These are phyloP conservation scores for Rhaphigaster nebulosa DNA, from an alignment of 2,888 invertebrate genomes.

Conservation along the genomic window DNA sequence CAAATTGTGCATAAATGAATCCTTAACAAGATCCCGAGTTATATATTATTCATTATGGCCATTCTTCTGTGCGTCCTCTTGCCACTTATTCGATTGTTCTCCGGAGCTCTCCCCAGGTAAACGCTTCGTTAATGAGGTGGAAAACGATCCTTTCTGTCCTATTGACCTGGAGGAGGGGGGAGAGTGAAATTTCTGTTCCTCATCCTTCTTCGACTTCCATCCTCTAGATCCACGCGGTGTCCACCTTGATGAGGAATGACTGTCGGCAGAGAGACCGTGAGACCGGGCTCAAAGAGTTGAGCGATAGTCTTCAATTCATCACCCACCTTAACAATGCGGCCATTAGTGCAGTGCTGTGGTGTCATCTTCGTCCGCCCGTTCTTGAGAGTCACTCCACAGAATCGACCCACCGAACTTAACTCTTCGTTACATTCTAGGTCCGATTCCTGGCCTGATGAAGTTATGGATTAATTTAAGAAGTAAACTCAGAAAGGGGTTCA, in stretches of 20 bases:
- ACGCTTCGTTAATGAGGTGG: background rate
- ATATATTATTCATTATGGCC: constrained; percentile 44
- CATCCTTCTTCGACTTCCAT: background rate
- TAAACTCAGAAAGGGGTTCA: too few species aligned
- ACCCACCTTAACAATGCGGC: background rate
- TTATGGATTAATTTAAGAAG: too few species aligned
- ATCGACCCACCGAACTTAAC: too few species aligned
- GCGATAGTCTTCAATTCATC: background rate
- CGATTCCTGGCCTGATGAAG: too few species aligned
- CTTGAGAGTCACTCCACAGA: too few species aligned
- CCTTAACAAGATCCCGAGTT: background rate
- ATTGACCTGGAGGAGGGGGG: background rate
- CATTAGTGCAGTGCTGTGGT: too few species aligned
- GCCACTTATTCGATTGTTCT: constrained; percentile 37
- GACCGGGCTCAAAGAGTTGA: background rate
- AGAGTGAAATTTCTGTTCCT: background rate
- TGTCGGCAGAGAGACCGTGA: background rate
- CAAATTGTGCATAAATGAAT: constrained; percentile 45
- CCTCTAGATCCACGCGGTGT: too few species aligned
- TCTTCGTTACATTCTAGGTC: too few species aligned
- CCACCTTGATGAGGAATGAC: background rate
- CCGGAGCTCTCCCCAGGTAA: background rate
- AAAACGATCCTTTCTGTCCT: background rate
- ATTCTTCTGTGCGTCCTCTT: background rate
- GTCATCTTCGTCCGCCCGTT: too few species aligned